A percentile compares a stretch with the other conserved stretches of the same genome.
Evolutionary conservation across 35 echinoderm and acorn worm species (phyloP).

Genomic region (Apostichopus japonicus): DNA sequence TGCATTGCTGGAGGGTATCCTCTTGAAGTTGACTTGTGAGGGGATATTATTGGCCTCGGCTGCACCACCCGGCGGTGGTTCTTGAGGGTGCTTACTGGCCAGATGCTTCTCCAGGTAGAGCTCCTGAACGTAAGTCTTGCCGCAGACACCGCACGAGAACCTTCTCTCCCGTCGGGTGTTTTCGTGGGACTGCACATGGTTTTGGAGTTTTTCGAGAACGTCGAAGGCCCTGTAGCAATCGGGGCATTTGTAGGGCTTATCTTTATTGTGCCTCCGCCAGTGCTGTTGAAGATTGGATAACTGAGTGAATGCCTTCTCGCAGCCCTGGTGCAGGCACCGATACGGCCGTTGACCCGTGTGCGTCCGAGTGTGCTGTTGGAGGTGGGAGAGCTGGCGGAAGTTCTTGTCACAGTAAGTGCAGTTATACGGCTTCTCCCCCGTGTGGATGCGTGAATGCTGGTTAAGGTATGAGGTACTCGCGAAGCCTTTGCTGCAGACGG

Average conservation of each 20-base stretch:
- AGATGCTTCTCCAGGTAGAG: slow-evolving; percentile 95
- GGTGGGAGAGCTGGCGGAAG: slow-evolving; percentile 95
- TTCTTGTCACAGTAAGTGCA: slow-evolving; percentile 89
- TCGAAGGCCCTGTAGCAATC: slow-evolving; percentile 95
- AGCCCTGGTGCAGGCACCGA: slow-evolving; percentile 76
- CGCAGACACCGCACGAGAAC: slow-evolving; percentile 86
- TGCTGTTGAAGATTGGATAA: slow-evolving; percentile 96
- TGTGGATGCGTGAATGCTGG: slow-evolving; percentile 94
- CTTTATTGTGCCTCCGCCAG: slow-evolving; percentile 95
- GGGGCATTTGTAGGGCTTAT: slow-evolving; percentile 96
- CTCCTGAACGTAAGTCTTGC: slow-evolving; percentile 89
- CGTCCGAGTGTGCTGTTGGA: slow-evolving; percentile 95
- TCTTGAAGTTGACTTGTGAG: slow-evolving; percentile 36
- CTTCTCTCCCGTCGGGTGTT: slow-evolving; percentile 88
- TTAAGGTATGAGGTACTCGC: slow-evolving; percentile 88
- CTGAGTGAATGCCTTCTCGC: slow-evolving; percentile 96
- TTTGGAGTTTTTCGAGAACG: slow-evolving; percentile 89
- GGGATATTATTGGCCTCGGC: slow-evolving; percentile 6
- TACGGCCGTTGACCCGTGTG: slow-evolving; percentile 95
- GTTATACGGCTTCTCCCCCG: slow-evolving; percentile 91
- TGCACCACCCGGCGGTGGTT: neutral
- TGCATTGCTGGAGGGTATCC: slow-evolving; percentile 30
- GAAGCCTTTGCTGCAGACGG: slow-evolving; percentile 85
- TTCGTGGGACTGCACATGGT: slow-evolving; percentile 84
- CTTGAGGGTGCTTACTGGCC: slow-evolving; percentile 81